Conservation (phyloP, 2,113 vertebrate genomes). For the Odocoileus hemionus region DNA sequence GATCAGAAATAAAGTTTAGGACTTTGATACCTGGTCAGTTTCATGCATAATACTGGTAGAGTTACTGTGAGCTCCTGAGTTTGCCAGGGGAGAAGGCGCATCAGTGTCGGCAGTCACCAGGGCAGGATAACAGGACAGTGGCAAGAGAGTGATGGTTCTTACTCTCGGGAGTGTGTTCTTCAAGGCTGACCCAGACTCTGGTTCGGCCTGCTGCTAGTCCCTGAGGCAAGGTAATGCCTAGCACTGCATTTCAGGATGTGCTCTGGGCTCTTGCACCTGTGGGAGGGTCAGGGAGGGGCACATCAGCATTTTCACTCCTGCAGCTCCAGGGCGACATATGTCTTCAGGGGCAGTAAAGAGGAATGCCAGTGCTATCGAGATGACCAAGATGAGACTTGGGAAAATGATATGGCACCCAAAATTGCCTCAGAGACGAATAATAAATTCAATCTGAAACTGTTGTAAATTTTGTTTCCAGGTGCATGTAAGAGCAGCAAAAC, state of each 20-base stretch:
- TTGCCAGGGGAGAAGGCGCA: neutral
- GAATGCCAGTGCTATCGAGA: neutral
- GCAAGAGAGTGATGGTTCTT: neutral
- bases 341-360: neutral
- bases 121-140: neutral
- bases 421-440: neutral
- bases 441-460: neutral
- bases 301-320: neutral
- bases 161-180: neutral
- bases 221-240: neutral
- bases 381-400: neutral
- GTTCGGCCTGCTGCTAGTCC: neutral
- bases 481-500: neutral
- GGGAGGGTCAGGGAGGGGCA: neutral
- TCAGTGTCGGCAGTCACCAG: neutral
- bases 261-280: neutral
- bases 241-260: neutral
- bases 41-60: neutral
- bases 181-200: neutral
- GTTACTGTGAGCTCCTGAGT: neutral
- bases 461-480: slow-evolving; percentile 21
- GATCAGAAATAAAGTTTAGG: neutral
- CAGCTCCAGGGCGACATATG: neutral
- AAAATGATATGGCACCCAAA: neutral
- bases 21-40: neutral